Conservation (phyloP, 2,888 invertebrate species). For the Phengaris alcon region DNA sequence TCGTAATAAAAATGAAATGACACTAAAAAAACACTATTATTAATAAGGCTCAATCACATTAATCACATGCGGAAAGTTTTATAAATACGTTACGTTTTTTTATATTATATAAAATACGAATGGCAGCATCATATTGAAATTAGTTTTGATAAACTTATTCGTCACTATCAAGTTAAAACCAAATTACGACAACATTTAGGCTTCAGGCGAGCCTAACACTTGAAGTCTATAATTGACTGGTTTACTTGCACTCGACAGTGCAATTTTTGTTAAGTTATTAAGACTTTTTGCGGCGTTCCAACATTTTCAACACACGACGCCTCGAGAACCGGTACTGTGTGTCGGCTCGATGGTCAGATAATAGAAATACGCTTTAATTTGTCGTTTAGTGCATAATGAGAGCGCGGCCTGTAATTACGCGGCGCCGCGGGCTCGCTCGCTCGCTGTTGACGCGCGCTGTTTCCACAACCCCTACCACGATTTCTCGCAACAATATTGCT, state of each 20-base stretch:
- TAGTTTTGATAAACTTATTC: neutral
- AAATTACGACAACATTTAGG: neutral
- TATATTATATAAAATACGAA: too few relatives aligned
- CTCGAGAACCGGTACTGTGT: slow-evolving; percentile 58
- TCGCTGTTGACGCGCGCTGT: slow-evolving; percentile 77
- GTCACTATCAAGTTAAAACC: neutral
- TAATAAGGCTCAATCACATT: slow-evolving; percentile 12
- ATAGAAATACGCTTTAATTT: slow-evolving; percentile 79
- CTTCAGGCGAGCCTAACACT: neutral
- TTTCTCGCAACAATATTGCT: slow-evolving; percentile 47
- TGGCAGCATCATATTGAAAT: neutral
- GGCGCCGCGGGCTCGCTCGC: slow-evolving; percentile 71
- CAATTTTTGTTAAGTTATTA: slow-evolving; percentile 26
- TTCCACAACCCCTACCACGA: slow-evolving; percentile 52
- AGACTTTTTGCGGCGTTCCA: slow-evolving; percentile 17
- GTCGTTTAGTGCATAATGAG: slow-evolving; percentile 79
- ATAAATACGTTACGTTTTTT: too few relatives aligned
- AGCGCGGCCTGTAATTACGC: slow-evolving; percentile 79
- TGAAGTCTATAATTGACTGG: slow-evolving; percentile 1
- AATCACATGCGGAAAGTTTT: slow-evolving; percentile 15
- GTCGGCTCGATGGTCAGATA: slow-evolving; percentile 69
- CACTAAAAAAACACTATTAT: neutral
- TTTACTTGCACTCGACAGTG: slow-evolving; percentile 14
- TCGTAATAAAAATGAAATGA: slow-evolving; percentile 22
- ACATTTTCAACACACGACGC: slow-evolving; percentile 40